Evolutionary conservation across 1,140 invertebrate genomes (phyloP).

Genomic region (Drosophila nigrodunni): DNA sequence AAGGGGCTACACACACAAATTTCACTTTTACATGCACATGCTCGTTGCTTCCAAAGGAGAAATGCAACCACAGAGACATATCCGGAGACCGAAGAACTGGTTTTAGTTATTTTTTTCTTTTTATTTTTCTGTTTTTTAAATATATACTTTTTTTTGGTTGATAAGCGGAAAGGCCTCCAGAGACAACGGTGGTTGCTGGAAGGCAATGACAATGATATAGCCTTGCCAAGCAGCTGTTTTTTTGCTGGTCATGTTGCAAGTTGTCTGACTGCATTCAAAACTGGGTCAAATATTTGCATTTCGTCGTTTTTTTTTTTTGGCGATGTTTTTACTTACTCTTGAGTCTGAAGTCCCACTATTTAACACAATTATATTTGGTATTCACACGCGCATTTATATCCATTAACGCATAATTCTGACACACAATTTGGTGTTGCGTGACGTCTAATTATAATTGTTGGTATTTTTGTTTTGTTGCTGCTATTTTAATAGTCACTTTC

Average conservation of each 20-base stretch:
- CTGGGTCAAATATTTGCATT: conserved; percentile 63
- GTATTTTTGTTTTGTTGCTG: conserved; percentile 27
- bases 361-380: conserved; percentile 8
- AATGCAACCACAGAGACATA: conserved; percentile 35
- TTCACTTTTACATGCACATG: conserved; percentile 73
- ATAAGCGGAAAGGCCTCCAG: conserved; percentile 40
- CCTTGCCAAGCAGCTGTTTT: conserved; percentile 55
- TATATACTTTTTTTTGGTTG: conserved; percentile 27
- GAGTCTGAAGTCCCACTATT: background rate
- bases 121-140: conserved; percentile 1
- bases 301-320: conserved; percentile 6
- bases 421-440: conserved; percentile 47
- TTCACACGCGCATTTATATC: conserved; percentile 19
- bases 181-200: conserved; percentile 11
- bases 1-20: conserved; percentile 39
- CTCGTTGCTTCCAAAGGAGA: conserved; percentile 46
- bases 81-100: conserved; percentile 51
- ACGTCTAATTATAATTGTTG: conserved; percentile 75
- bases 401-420: conserved; percentile 56
- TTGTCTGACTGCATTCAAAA: conserved; percentile 38
- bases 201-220: conserved; percentile 19
- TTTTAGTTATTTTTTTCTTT: conserved; percentile 31
- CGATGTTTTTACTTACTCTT: conserved; percentile 44
- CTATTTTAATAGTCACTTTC: conserved; percentile 58
- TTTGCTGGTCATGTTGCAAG: conserved; percentile 33